Evolutionary conservation across 1,140 invertebrate species (phyloP).

Genomic region (Ptiloglossa arizonensis): DNA sequence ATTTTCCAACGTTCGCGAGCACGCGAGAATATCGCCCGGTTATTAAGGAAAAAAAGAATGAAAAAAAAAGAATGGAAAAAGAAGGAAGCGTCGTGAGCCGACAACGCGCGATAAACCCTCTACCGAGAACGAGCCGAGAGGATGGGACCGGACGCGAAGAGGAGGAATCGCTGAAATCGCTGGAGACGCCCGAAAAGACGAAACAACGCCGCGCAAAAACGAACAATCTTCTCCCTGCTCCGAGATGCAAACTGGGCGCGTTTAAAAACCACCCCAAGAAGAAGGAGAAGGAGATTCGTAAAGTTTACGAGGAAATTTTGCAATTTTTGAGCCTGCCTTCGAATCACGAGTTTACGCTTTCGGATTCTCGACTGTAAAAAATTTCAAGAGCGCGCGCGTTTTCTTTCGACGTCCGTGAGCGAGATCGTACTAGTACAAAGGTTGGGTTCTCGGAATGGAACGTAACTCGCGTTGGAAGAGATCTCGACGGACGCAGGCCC

Average conservation of each 20-base stretch:
- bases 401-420: constrained; percentile 16
- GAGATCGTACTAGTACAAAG: constrained; percentile 1
- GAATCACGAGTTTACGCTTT: constrained; percentile 5
- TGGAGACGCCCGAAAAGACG: neutral
- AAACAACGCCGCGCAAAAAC: neutral
- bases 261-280: neutral
- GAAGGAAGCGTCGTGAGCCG: no score
- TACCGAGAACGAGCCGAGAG: no score
- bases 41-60: neutral
- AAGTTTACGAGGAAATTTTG: constrained; percentile 32
- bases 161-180: neutral
- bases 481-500: constrained; percentile 5
- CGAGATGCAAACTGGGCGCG: constrained; percentile 1
- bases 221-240: constrained; percentile 6
- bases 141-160: neutral
- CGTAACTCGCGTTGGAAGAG: constrained; percentile 14
- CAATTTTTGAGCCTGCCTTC: constrained; percentile 22
- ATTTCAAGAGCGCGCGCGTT: constrained; percentile 22
- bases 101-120: neutral
- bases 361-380: constrained; percentile 24
- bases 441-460: constrained; percentile 26
- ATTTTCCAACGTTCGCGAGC: neutral
- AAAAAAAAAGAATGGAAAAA: no score
- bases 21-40: neutral
- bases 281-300: neutral